Base-by-base conservation (phyloP, 1,140 invertebrate species). In the Ectropis grisescens region DNA sequence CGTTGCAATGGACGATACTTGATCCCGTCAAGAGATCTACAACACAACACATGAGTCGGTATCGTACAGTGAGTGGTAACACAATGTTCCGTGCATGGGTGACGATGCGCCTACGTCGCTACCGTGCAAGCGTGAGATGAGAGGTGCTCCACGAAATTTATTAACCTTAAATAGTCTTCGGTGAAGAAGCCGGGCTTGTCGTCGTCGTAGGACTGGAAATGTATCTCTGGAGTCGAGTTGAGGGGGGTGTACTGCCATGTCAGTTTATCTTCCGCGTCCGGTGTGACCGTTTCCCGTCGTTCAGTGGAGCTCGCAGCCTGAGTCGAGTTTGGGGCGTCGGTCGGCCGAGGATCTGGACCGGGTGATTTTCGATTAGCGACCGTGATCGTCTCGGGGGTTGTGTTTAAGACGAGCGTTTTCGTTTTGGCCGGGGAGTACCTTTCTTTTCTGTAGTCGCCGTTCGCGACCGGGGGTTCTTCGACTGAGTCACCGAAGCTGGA, bases 11-110 rank as follows among this genome's bases (percentile, higher is more conserved):
- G 83, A 30, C 82, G 74, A 43, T 58, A 81, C 67, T 86, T 86
- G 49, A 86, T 85, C 33, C 85, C 85, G 43, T 86, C 85, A 49
- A 86, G 76, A 42, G 85, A 86, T 57, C 85, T 83, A 83, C 70
- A 74, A 82, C 49, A 74, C 43, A 58, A 61, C 46, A 62, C 38
- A 58, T 76, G 66, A 67, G 39, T 64, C 42, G 62, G 33, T 71
- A 71, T 62, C 53, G 45, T 67, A 61, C 57, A 72, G 37, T 65
- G 41, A 51, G 26, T 13, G 32, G 22, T 36, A 11, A 33, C 2
- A 13, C n/a, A 34, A 13, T 19, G 13, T 10, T 50, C 42, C 47
- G 54, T 44, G 34, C 38, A 48, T 37, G 50, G 50, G 44, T 26
- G 29, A 53, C 23, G 29, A 41, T 26, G n/a, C 52, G 54, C 38